Percentiles rank a stretch among this genome's conserved stretches.
Evolutionary conservation across 2,888 invertebrate species (phyloP).

Genomic region (Colletes collaris): DNA sequence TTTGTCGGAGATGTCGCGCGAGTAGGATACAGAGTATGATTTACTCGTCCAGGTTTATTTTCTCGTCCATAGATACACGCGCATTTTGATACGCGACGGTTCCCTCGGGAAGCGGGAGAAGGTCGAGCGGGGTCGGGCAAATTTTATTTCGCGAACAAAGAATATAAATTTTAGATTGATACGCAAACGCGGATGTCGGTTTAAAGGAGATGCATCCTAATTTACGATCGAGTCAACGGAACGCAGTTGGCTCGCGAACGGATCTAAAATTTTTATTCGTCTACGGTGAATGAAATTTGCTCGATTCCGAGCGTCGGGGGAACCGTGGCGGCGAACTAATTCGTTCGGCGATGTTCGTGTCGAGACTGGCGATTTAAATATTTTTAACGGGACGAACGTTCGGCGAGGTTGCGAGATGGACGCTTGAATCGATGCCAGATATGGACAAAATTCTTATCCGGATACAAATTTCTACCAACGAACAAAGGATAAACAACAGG

Average conservation of each 20-base stretch:
- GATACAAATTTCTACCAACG: no score
- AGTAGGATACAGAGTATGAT: background rate
- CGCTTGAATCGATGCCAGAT: constrained; percentile 5
- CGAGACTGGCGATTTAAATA: background rate
- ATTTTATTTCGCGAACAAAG: no score
- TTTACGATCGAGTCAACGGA: no score
- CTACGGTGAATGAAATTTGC: no score
- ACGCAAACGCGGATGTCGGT: no score
- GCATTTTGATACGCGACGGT: background rate
- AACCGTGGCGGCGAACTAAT: background rate
- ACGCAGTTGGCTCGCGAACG: no score
- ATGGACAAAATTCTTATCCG: no score
- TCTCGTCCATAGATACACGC: background rate
- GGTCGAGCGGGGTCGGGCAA: background rate
- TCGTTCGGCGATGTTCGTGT: background rate
- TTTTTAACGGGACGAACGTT: background rate
- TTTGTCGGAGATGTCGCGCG: background rate
- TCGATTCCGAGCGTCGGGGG: background rate
- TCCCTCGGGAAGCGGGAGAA: background rate
- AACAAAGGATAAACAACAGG: no score
- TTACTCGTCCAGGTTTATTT: background rate
- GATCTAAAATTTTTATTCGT: no score
- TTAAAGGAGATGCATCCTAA: no score
- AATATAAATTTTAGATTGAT: no score
- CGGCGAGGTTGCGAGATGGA: constrained; percentile 11